A percentile compares a stretch with the other conserved stretches of the same genome.
Evolutionary conservation across 2,888 invertebrate genomes (phyloP).

Genomic region (Gymnoscelis rufifasciata): DNA sequence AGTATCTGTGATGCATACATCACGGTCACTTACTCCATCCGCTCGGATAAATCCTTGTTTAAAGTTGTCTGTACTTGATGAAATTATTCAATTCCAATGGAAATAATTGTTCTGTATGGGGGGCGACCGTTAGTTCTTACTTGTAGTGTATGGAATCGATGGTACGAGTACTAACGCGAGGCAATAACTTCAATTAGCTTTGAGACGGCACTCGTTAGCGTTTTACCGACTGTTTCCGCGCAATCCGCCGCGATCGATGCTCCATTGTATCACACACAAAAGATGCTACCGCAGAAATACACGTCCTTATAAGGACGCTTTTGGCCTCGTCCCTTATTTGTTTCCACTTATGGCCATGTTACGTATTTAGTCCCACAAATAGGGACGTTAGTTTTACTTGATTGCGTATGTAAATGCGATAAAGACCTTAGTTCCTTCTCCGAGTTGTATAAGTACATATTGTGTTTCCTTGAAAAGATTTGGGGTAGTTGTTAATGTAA

Average conservation of each 20-base stretch:
- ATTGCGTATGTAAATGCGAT: slow-evolving; percentile 25
- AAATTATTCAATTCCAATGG: slow-evolving; percentile 16
- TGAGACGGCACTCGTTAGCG: slow-evolving; percentile 59
- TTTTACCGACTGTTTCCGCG: slow-evolving; percentile 56
- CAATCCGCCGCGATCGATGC: slow-evolving; percentile 64
- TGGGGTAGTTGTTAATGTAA: slow-evolving; percentile 13
- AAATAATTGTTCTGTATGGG: slow-evolving; percentile 17
- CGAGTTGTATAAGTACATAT: neutral
- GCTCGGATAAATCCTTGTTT: slow-evolving; percentile 10
- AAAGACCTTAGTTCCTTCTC: slow-evolving; percentile 14
- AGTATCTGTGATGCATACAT: neutral
- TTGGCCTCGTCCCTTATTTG: slow-evolving; percentile 57
- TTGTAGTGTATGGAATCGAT: slow-evolving; percentile 20
- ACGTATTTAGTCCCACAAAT: slow-evolving; percentile 29
- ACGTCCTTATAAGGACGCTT: slow-evolving; percentile 58
- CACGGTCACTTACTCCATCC: slow-evolving; percentile 1
- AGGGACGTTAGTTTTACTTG: slow-evolving; percentile 25
- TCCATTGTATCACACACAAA: slow-evolving; percentile 69
- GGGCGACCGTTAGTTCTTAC: slow-evolving; percentile 16
- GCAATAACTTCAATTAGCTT: slow-evolving; percentile 68
- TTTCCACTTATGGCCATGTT: slow-evolving; percentile 49
- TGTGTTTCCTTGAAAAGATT: slow-evolving; percentile 19
- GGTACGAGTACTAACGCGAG: slow-evolving; percentile 22
- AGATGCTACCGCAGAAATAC: slow-evolving; percentile 62
- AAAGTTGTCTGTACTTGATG: slow-evolving; percentile 11